Conservation (phyloP, 1,140 invertebrate species). For the Chironomus tepperi region DNA sequence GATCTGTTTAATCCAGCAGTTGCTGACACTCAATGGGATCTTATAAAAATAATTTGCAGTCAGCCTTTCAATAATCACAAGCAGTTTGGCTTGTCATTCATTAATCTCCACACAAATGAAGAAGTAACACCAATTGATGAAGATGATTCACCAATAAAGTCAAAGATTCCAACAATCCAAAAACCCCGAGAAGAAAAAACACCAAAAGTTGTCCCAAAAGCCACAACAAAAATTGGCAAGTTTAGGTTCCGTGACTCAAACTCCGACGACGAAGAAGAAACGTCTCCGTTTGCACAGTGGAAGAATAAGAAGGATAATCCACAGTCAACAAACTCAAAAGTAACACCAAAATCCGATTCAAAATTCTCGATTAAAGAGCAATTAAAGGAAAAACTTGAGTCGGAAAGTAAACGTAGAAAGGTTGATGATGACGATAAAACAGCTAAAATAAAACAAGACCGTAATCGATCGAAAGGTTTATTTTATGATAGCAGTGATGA, state of each 20-base stretch:
- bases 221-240: conserved; percentile 40
- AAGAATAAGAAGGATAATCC: conserved; percentile 27
- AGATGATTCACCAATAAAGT: conserved; percentile 21
- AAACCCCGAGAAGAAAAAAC: conserved; percentile 24
- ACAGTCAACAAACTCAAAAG: conserved; percentile 8
- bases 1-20: conserved; percentile 50
- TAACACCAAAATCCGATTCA: conserved; percentile 27
- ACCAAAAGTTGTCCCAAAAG: conserved; percentile 27
- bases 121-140: conserved; percentile 26
- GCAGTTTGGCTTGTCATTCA: conserved; percentile 70
- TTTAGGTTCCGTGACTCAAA: conserved; percentile 50
- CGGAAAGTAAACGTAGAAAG: not conserved
- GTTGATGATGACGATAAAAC: not conserved
- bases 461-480: conserved; percentile 36
- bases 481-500: conserved; percentile 47
- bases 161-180: not conserved
- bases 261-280: conserved; percentile 31
- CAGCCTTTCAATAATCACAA: conserved; percentile 79
- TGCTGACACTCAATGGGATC: conserved; percentile 66
- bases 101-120: conserved; percentile 54
- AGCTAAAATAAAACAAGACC: not conserved
- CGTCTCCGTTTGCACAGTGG: conserved; percentile 34
- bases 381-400: not conserved
- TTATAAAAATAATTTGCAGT: conserved; percentile 71
- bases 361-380: not conserved